These are phyloP conservation scores for Leptobrachium leishanense DNA, from an alignment of 2,113 vertebrate genomes.

Conservation along the genomic window DNA sequence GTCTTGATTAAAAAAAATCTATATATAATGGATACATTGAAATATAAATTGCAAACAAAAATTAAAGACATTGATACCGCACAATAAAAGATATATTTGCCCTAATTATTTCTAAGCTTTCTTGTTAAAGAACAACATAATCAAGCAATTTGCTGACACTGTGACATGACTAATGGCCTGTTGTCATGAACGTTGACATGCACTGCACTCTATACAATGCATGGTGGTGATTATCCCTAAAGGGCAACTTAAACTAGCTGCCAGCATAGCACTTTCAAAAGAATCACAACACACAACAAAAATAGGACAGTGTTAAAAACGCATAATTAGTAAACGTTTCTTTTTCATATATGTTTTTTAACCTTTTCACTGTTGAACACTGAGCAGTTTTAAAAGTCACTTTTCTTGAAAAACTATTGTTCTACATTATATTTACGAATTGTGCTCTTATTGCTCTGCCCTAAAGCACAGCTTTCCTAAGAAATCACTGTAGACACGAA, in stretches of 20 bases:
- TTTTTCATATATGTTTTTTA: not conserved
- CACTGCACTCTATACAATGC: conserved; percentile 16
- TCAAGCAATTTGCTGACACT: conserved; percentile 46
- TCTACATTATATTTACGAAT: too few relatives aligned
- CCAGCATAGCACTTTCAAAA: conserved; percentile 7
- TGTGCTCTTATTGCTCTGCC: too few relatives aligned
- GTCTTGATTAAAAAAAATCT: not conserved
- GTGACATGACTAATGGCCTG: conserved; percentile 40
- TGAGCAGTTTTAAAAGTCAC: too few relatives aligned
- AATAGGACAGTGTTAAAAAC: not conserved
- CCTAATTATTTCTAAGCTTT: conserved; percentile 27
- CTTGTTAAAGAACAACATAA: conserved; percentile 42
- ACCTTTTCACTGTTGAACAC: too few relatives aligned
- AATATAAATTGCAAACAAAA: not conserved
- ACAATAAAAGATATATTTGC: conserved; percentile 25
- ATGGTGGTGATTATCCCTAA: conserved; percentile 31
- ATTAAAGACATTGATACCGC: conserved; percentile 25
- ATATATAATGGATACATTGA: conserved; percentile 21
- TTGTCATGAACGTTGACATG: conserved; percentile 41
- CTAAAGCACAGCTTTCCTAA: too few relatives aligned
- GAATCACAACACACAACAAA: not conserved
- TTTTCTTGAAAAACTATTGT: too few relatives aligned
- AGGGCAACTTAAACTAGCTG: conserved; percentile 7
- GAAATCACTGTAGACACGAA: too few relatives aligned
- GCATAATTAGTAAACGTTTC: not conserved